Evolutionary conservation across 2,888 invertebrate genomes (phyloP), one percentile per base, ranked within the genome.

Genomic region (Phortica magna): DNA sequence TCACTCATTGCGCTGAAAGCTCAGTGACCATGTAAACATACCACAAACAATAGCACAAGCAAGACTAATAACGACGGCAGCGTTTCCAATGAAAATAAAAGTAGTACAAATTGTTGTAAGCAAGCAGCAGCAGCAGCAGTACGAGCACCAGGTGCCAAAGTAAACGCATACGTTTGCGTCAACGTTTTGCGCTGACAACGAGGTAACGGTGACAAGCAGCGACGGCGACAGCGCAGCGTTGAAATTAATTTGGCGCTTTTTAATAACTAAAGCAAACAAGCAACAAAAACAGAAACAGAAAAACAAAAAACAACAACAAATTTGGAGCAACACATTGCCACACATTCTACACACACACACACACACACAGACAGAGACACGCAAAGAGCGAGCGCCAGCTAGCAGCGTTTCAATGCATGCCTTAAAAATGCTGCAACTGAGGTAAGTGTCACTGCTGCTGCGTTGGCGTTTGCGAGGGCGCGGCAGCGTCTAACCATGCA

Each of bases 11-110:
- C 80, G 81, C 80, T 79, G 78, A 81, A 86, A 85, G 85, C 85
- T 88, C 88, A 88, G 87, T 86, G 88, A 88, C 88, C 85, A 86
- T 86, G 85, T 87, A 85, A 81, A 81, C 82, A 82, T 71, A 71
- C 84, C 88, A 75, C 65, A 59, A 68, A 70, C 78, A 68, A 77
- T 53, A n/a, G n/a, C n/a, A n/a, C n/a, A 76, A 73, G 14, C 14
- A 64, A 22, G 17, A 73, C 41, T 73, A 55, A 42, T 48, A 53
- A 10, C 43, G n/a, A 17, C 71, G 64, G 59, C 41, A 59, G 87
- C 85, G 87, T 85, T 85, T 85, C 87, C 85, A 85, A 85, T 85
- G 85, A 85, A 85, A 85, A 85, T 82, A 85, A 85, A 85, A 85
- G 85, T 85, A 85, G 85, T 85, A 85, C 85, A 85, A 61, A 19